Percentiles rank a stretch among this genome's conserved stretches.
Evolutionary conservation across 1,140 invertebrate species (phyloP).

Genomic region (Drosophila teissieri): DNA sequence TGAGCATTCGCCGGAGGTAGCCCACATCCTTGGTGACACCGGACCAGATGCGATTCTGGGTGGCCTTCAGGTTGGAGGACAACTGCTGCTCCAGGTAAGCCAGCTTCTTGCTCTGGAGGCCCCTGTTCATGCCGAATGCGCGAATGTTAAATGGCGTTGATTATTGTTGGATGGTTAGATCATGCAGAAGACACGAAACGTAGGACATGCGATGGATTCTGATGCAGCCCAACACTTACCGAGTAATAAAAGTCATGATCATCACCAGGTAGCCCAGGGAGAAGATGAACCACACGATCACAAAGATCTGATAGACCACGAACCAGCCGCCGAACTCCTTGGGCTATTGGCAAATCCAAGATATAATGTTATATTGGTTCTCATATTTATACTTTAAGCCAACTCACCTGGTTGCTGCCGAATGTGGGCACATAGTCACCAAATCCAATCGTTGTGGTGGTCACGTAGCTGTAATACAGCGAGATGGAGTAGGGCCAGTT

Average conservation of each 20-base stretch:
- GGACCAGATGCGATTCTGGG: slow-evolving; percentile 91
- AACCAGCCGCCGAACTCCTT: slow-evolving; percentile 79
- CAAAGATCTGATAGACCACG: slow-evolving; percentile 83
- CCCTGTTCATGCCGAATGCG: slow-evolving; percentile 52
- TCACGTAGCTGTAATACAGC: slow-evolving; percentile 96
- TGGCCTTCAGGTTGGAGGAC: slow-evolving; percentile 90
- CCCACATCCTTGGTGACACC: slow-evolving; percentile 91
- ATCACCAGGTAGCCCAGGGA: slow-evolving; percentile 95
- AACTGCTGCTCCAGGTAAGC: slow-evolving; percentile 90
- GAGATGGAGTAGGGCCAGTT: slow-evolving; percentile 95
- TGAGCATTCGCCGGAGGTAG: slow-evolving; percentile 90
- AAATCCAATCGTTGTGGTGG: slow-evolving; percentile 97
- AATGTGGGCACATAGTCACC: slow-evolving; percentile 93
- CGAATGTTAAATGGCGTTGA: slow-evolving; percentile 9
- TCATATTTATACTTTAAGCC: neutral
- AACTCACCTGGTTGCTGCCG: slow-evolving; percentile 86
- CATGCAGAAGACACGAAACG: slow-evolving; percentile 58
- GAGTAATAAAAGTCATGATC: slow-evolving; percentile 94
- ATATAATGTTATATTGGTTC: neutral
- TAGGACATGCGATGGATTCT: slow-evolving; percentile 43
- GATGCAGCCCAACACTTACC: slow-evolving; percentile 57
- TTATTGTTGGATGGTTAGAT: slow-evolving; percentile 11
- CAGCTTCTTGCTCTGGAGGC: slow-evolving; percentile 89
- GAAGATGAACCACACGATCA: slow-evolving; percentile 93
- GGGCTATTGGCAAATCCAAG: slow-evolving; percentile 39